Percentiles rank a stretch among this genome's conserved stretches.
Conservation (phyloP, 2,888 invertebrate species). For the Atrina japonica region DNA sequence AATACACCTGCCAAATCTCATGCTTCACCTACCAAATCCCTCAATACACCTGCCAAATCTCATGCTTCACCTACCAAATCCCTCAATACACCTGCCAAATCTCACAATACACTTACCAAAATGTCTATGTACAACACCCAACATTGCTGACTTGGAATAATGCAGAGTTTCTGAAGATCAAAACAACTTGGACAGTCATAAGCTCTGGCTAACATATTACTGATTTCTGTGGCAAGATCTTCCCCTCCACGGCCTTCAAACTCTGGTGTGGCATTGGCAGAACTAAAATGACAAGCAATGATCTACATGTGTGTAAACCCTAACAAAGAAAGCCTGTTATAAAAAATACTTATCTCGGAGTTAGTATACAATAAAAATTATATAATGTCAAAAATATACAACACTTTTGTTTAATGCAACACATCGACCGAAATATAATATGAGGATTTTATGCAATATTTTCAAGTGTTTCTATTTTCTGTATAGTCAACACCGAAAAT, state of each 20-base stretch:
- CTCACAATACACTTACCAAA: constrained; percentile 84
- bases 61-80: too few relatives aligned
- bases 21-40: too few relatives aligned
- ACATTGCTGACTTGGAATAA: constrained; percentile 92
- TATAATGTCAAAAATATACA: background rate
- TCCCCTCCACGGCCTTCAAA: constrained; percentile 99
- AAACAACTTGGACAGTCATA: constrained; percentile 90
- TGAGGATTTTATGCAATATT: too few relatives aligned
- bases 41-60: too few relatives aligned
- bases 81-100: too few relatives aligned
- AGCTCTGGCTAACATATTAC: constrained; percentile 89
- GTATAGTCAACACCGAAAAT: too few relatives aligned
- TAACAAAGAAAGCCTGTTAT: background rate
- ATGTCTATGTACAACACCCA: constrained; percentile 98
- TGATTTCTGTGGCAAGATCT: constrained; percentile 91
- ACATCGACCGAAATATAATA: too few relatives aligned
- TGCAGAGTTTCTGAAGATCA: constrained; percentile 89
- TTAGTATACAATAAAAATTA: background rate
- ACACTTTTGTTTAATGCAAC: too few relatives aligned
- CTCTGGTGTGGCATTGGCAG: constrained; percentile 97
- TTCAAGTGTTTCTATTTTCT: too few relatives aligned
- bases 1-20: too few relatives aligned
- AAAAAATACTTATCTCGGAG: background rate
- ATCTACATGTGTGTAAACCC: background rate
- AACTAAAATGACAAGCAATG: constrained; percentile 83